Conservation (phyloP, 2,888 invertebrate species). For the Cremastinae sp. region DNA sequence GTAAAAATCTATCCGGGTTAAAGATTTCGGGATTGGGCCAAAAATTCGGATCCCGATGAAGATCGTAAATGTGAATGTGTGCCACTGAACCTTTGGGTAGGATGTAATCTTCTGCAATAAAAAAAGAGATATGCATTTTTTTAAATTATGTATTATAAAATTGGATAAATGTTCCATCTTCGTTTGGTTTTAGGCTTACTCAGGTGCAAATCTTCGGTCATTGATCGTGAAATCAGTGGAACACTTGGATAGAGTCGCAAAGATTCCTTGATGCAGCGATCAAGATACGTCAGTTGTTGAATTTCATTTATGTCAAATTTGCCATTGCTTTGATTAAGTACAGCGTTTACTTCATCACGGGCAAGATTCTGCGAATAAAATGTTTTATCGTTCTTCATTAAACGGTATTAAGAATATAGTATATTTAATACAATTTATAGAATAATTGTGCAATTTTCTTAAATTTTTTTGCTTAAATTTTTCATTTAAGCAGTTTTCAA, state of each 20-base stretch:
- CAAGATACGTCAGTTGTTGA: conserved; percentile 85
- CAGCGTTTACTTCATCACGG: conserved; percentile 73
- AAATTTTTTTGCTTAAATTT: neutral
- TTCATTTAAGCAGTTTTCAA: neutral
- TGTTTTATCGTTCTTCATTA: neutral
- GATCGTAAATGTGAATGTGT: conserved; percentile 84
- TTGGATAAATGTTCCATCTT: neutral
- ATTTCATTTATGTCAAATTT: conserved; percentile 83
- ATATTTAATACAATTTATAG: too few species aligned
- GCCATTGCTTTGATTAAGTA: conserved; percentile 81
- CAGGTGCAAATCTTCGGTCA: conserved; percentile 82
- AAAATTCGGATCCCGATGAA: conserved; percentile 84
- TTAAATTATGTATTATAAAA: too few species aligned
- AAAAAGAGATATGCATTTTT: conserved; percentile 1
- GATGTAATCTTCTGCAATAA: conserved; percentile 79
- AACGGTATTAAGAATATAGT: too few species aligned
- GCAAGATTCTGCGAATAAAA: conserved; percentile 52
- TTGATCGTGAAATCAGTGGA: conserved; percentile 83
- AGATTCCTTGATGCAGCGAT: conserved; percentile 86
- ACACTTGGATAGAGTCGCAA: conserved; percentile 86
- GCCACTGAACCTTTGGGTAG: conserved; percentile 82
- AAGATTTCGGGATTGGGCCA: conserved; percentile 86
- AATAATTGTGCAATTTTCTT: conserved; percentile 1
- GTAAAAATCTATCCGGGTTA: conserved; percentile 86
- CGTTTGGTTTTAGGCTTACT: conserved; percentile 48